Conservation (phyloP, 2,797 vertebrate genomes). For the Hypotaenidia okinawae region DNA sequence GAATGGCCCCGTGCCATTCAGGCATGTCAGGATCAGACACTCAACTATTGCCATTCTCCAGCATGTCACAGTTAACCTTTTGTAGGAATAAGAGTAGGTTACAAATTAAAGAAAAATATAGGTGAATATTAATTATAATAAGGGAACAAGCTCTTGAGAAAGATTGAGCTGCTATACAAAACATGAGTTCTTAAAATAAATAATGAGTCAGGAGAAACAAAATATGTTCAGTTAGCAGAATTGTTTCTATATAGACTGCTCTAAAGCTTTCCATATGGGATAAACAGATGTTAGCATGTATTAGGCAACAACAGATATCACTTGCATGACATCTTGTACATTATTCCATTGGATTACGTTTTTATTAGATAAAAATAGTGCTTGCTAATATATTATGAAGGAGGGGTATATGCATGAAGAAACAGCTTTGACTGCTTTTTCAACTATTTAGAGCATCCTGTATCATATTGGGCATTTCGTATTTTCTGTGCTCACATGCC, state of each 20-base stretch:
- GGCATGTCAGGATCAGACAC: too few species aligned
- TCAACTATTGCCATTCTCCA: background rate
- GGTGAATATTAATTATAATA: background rate
- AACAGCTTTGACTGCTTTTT: background rate
- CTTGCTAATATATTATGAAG: background rate
- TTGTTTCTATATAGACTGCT: background rate
- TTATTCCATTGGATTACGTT: constrained; percentile 28
- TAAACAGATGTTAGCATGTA: constrained; percentile 39
- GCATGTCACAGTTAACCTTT: background rate
- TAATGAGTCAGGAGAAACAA: constrained; percentile 51
- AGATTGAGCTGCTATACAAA: background rate
- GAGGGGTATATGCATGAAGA: background rate
- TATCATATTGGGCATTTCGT: background rate
- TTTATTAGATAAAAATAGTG: constrained; percentile 16
- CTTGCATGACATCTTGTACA: background rate
- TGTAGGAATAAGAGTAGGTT: background rate
- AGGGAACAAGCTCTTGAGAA: background rate
- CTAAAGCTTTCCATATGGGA: constrained; percentile 35
- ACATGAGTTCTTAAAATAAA: constrained; percentile 49
- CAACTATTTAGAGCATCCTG: background rate
- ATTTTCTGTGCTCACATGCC: background rate
- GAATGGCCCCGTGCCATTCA: fast-evolving
- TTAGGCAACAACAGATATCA: constrained; percentile 11
- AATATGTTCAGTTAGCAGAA: constrained; percentile 32
- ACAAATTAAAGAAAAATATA: background rate